Evolutionary conservation across 2,797 vertebrate genomes (phyloP).

Genomic region (Gymnodraco acuticeps): DNA sequence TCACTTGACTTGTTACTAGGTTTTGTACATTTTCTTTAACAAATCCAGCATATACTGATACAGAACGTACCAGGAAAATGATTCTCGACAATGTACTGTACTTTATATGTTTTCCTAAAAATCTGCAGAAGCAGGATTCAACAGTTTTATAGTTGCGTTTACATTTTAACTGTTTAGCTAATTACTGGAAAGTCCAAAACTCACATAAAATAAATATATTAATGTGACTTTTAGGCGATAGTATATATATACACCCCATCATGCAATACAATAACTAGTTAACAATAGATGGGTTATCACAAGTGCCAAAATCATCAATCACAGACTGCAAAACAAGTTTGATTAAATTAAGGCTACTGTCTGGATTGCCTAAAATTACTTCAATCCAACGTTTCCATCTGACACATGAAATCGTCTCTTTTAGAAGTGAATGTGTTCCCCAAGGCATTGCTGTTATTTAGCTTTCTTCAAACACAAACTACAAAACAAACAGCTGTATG

Average conservation of each 20-base stretch:
- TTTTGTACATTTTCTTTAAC: not conserved
- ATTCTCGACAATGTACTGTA: not conserved
- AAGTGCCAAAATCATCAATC: not conserved
- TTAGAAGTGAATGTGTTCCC: not conserved
- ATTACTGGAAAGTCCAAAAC: not conserved
- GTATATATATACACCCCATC: not conserved
- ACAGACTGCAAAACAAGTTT: not conserved
- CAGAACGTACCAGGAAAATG: not conserved
- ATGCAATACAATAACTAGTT: not conserved
- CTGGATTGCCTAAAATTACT: constrained; percentile 3
- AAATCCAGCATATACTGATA: not conserved
- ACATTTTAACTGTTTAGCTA: not conserved
- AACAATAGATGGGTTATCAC: not conserved
- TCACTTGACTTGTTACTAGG: not conserved
- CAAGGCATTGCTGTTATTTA: constrained; percentile 34
- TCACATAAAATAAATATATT: too few species aligned
- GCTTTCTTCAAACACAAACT: constrained; percentile 38
- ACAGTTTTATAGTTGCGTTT: not conserved
- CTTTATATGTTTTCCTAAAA: not conserved
- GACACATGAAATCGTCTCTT: not conserved
- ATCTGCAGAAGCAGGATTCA: not conserved
- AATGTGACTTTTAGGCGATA: not conserved
- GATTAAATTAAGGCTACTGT: not conserved
- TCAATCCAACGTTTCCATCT: not conserved
- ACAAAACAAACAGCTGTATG: constrained; percentile 53